phyloP scores from a whole-genome alignment of 2,797 vertebrate species.

The Erethizon dorsatum region DNA sequence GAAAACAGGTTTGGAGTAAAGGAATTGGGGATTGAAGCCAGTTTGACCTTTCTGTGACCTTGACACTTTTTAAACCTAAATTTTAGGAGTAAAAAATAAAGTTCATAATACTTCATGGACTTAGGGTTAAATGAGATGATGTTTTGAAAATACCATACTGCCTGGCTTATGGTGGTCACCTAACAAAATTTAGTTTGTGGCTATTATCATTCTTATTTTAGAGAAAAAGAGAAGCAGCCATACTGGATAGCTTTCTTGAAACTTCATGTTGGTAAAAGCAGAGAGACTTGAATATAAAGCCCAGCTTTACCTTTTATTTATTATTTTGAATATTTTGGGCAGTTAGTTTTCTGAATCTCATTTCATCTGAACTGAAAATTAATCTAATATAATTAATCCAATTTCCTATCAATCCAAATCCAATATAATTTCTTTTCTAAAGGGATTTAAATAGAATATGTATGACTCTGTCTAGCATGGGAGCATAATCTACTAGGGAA shows the following conservation, averaged over 20 bases:
- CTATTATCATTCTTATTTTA: not conserved
- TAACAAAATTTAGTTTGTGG: not conserved
- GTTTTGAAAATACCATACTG: constrained; percentile 35
- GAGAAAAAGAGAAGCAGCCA: not conserved
- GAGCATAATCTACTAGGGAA: not conserved
- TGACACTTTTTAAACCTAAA: not conserved
- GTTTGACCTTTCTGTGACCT: constrained; percentile 39
- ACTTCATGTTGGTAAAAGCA: not conserved
- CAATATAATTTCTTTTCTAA: not conserved
- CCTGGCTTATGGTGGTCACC: not conserved
- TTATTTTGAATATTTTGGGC: not conserved
- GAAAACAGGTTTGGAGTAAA: not conserved
- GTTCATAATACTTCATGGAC: not conserved
- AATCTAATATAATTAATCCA: not conserved
- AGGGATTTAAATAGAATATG: not conserved
- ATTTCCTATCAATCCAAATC: not conserved
- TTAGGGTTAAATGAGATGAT: not conserved
- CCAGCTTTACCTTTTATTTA: not conserved
- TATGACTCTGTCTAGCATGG: not conserved
- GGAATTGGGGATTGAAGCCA: not conserved
- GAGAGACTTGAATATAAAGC: not conserved
- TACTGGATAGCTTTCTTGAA: not conserved
- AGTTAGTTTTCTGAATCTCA: constrained; percentile 60
- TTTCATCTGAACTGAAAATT: constrained; percentile 55
- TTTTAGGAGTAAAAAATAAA: constrained; percentile 6